Evolutionary conservation across 2,797 vertebrate species (phyloP).

Genomic region (Fringilla coelebs): DNA sequence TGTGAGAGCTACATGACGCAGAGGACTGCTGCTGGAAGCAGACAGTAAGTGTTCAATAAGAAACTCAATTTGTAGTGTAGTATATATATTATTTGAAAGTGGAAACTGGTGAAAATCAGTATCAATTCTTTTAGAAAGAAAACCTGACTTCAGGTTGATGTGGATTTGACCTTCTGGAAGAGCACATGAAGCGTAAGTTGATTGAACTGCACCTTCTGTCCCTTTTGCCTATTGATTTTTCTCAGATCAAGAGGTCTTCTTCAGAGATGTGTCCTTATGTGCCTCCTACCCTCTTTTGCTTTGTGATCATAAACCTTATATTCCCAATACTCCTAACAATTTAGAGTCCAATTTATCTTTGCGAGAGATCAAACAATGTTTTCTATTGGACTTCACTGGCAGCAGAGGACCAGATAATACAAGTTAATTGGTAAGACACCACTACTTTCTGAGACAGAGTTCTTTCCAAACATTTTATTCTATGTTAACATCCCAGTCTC

Average conservation of each 20-base stretch:
- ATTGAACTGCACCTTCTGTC: background rate
- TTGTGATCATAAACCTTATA: background rate
- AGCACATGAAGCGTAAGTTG: background rate
- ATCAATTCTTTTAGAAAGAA: background rate
- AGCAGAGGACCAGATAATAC: background rate
- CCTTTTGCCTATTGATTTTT: background rate
- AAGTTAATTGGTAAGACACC: background rate
- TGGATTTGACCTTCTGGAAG: background rate
- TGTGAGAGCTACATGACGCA: background rate
- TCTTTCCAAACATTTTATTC: background rate
- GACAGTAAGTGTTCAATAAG: background rate
- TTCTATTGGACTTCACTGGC: background rate
- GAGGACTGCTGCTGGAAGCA: background rate
- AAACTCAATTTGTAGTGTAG: background rate
- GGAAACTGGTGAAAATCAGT: background rate
- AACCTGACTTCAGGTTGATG: background rate
- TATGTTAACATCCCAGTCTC: background rate
- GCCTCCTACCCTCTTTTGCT: background rate
- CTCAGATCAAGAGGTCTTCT: background rate
- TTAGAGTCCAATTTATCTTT: constrained; percentile 11
- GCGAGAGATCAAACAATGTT: background rate
- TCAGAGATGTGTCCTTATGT: background rate
- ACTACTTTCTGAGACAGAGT: background rate
- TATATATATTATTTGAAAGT: background rate
- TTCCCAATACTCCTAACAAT: background rate